phyloP scores from a whole-genome alignment of 2,797 vertebrate genomes.

The Ptychadena robeensis region DNA sequence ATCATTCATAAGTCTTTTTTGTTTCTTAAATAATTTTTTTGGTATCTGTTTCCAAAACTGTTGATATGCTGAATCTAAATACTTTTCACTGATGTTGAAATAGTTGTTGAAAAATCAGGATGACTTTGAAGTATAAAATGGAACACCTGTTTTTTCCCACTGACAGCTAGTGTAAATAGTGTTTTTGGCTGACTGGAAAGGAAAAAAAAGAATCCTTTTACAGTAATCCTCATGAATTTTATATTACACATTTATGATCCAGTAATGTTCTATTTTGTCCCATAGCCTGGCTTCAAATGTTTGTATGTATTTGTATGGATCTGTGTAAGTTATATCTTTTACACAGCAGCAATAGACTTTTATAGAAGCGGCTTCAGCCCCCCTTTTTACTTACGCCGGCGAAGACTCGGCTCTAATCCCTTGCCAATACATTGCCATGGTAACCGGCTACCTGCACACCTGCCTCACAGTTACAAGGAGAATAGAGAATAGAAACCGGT shows the following conservation, averaged over 20 bases:
- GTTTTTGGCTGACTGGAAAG: conserved; percentile 20
- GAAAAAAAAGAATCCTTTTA: not conserved
- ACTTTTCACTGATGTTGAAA: not conserved
- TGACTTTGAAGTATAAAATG: conserved; percentile 7
- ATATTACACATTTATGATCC: conserved; percentile 45
- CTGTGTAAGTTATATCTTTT: conserved; percentile 57
- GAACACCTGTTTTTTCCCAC: not conserved
- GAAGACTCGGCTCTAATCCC: conserved; percentile 75
- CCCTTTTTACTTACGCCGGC: conserved; percentile 35
- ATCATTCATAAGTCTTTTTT: not conserved
- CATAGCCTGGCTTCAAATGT: conserved; percentile 26
- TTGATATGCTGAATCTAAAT: not conserved
- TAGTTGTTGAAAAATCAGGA: conserved; percentile 7
- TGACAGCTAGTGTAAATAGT: conserved; percentile 12
- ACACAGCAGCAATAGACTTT: conserved; percentile 57
- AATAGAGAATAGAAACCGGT: conserved; percentile 71
- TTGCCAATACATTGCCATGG: conserved; percentile 78
- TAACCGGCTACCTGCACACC: conserved; percentile 83
- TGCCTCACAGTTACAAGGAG: conserved; percentile 74
- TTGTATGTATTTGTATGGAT: conserved; percentile 49
- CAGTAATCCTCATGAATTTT: conserved; percentile 38
- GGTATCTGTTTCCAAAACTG: not conserved
- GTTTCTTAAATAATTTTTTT: not conserved
- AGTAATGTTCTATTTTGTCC: conserved; percentile 43
- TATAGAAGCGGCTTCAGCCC: conserved; percentile 38